Base-by-base conservation (phyloP, 2,113 vertebrate genomes). In the Chascanopsetta lugubris region DNA sequence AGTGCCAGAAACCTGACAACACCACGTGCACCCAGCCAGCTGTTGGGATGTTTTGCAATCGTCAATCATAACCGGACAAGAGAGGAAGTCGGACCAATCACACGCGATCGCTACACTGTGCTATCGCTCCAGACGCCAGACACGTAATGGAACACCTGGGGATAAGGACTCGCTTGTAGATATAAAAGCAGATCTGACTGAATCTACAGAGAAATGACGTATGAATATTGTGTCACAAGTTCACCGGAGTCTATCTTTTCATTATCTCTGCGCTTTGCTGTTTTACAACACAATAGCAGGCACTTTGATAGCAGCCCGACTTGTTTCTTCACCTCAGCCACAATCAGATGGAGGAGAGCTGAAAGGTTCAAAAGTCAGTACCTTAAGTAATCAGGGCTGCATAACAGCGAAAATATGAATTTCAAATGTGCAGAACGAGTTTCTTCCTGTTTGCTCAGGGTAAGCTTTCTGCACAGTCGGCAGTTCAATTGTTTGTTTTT, bases 331-430 rank as follows among this genome's bases (percentile, higher is more conserved):
- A 77, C 13, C 36, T 79, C 69, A 59, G 50, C 42, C 40, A 10
- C 40, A 84, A 85, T 78, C 74, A 68, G 72, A 76, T 42, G 63
- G 27, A 75, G 36, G 60, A 79, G 76, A 75, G 80, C 50, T 77
- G 72, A 89, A n/a, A 82, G 75, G 86, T 89, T 83, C 83, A 86
- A 62, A 61, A 77, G 38, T 78, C 53, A 82, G 55, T 49, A 70
- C 62, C 70, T 82, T 72, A 51, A 72, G 73, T 65, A 61, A 78
- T 60, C 40, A 46, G 50, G 27, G 48, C 29, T 15, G 7, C 18
- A 43, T 58, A 76, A 66, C 5, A 26, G 36, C 0, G 15, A 12
- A 38, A 38, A 15, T 38, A n/a, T n/a, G 3, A 4, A 3, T 38
- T 6, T 17, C 15, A 5, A 15, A 15, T 36, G 3, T 36, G 13